These are phyloP conservation scores for Chloropsis cyanopogon DNA, from an alignment of 2,113 vertebrate species.

Conservation along the genomic window DNA sequence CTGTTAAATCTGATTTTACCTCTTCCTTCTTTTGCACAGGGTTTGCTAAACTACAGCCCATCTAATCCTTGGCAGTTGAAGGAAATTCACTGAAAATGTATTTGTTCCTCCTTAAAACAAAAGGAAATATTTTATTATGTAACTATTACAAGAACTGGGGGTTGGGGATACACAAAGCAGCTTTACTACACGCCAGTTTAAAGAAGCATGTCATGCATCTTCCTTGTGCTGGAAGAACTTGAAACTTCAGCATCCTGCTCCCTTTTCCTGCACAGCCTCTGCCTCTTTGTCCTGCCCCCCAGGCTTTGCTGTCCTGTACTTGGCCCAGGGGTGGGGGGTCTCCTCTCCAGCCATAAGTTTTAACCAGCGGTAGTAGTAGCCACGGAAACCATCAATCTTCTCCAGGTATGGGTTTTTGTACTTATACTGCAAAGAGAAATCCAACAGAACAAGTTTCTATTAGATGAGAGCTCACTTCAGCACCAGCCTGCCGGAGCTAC, in stretches of 20 bases:
- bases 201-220: neutral
- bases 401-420: slow-evolving; percentile 87
- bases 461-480: neutral
- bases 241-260: neutral
- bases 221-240: neutral
- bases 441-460: neutral
- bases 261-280: neutral
- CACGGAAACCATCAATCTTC: slow-evolving; percentile 91
- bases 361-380: slow-evolving; percentile 91
- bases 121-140: neutral
- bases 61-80: neutral
- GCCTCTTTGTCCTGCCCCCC: neutral
- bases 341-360: slow-evolving; percentile 81
- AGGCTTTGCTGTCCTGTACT: slow-evolving; percentile 56
- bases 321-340: slow-evolving; percentile 80
- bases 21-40: neutral
- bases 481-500: neutral
- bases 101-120: neutral
- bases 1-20: neutral
- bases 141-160: neutral
- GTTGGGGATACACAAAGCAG: neutral
- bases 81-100: neutral
- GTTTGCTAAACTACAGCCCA: neutral
- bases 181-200: neutral
- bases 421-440: slow-evolving; percentile 80